Evolutionary conservation across 2,888 invertebrate genomes (phyloP).

Genomic region (Exocentrus adspersus): DNA sequence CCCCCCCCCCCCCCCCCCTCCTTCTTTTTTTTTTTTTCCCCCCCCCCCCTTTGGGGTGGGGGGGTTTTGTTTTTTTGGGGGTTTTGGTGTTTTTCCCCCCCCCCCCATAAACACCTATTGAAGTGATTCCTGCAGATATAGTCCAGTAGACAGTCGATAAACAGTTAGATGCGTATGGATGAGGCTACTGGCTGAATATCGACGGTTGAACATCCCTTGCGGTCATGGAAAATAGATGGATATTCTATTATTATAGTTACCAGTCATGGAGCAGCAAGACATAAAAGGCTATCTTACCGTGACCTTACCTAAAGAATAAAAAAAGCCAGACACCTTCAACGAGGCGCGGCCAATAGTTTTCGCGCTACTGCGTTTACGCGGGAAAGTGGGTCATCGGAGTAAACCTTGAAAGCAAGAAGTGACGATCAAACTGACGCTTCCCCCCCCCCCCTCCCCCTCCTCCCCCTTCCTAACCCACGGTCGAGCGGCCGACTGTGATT

Average conservation of each 20-base stretch:
- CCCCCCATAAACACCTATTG: too few species aligned
- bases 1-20: too few species aligned
- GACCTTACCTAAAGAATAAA: conserved; percentile 1
- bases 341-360: conserved; percentile 31
- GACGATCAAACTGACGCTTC: conserved; percentile 36
- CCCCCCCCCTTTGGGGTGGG: too few species aligned
- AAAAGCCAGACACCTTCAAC: conserved; percentile 13
- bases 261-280: background rate
- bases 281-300: background rate
- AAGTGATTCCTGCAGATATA: too few species aligned
- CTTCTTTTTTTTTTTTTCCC: too few species aligned
- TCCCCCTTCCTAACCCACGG: conserved; percentile 15
- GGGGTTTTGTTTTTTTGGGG: too few species aligned
- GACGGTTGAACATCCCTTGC: too few species aligned
- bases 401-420: conserved; percentile 43
- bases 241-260: background rate
- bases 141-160: too few species aligned
- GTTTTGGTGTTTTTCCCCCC: too few species aligned
- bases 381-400: conserved; percentile 38
- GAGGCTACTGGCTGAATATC: too few species aligned
- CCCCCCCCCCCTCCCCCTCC: conserved; percentile 17
- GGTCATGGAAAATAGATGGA: background rate
- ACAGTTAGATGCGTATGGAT: too few species aligned
- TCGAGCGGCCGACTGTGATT: conserved; percentile 22
- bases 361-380: conserved; percentile 39